Percentiles rank a stretch among this genome's conserved stretches.
These are phyloP conservation scores for Takifugu ocellatus DNA, from an alignment of 2,797 vertebrate species.

Conservation along the genomic window DNA sequence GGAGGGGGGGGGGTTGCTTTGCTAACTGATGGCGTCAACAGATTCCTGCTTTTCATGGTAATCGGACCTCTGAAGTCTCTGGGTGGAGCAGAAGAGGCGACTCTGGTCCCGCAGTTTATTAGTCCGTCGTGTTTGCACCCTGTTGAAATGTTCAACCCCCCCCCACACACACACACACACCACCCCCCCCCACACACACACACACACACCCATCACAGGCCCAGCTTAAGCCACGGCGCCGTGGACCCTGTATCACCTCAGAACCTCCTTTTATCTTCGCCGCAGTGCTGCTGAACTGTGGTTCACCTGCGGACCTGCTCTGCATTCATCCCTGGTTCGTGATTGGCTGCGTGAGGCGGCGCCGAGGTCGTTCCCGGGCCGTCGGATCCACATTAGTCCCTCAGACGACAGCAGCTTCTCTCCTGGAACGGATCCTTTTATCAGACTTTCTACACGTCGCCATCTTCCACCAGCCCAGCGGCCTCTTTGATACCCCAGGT, in stretches of 20 bases:
- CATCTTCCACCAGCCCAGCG: conserved; percentile 54
- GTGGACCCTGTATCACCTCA: not conserved
- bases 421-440: conserved; percentile 12
- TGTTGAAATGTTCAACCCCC: conserved; percentile 17
- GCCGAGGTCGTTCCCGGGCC: conserved; percentile 34
- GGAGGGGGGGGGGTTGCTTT: conserved; percentile 40
- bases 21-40: conserved; percentile 48
- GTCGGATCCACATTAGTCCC: conserved; percentile 18
- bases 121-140: not conserved
- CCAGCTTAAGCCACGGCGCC: conserved; percentile 10
- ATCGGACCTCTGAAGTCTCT: conserved; percentile 26
- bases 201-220: conserved; percentile 14
- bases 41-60: conserved; percentile 43
- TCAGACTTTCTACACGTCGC: not conserved
- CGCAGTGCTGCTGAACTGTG: not conserved
- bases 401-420: conserved; percentile 29
- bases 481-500: conserved; percentile 69
- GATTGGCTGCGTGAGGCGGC: conserved; percentile 31
- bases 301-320: not conserved
- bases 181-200: conserved; percentile 7
- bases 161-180: conserved; percentile 9
- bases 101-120: conserved; percentile 25
- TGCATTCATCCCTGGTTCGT: conserved; percentile 27
- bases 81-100: conserved; percentile 29
- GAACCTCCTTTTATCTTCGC: conserved; percentile 2